Evolutionary conservation across 2,113 vertebrate species (phyloP).

Genomic region (Phyllostomus discolor): DNA sequence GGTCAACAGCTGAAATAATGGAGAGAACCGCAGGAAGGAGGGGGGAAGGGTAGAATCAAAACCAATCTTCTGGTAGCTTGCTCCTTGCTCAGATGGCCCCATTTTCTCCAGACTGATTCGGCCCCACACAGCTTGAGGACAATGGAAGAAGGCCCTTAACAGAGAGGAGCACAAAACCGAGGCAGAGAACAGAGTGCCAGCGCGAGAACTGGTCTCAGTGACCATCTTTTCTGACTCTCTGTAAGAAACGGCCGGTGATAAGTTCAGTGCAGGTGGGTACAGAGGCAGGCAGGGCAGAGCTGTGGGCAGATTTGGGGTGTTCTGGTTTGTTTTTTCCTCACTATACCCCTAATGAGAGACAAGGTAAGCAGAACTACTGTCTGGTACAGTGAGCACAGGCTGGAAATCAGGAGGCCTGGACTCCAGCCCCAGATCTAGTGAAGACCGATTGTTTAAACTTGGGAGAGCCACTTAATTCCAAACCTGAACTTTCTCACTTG

Average conservation of each 20-base stretch:
- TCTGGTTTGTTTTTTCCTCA: not conserved
- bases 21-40: not conserved
- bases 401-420: not conserved
- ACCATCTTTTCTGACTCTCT: not conserved
- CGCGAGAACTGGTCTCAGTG: not conserved
- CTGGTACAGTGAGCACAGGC: not conserved
- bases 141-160: not conserved
- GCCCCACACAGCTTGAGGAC: not conserved
- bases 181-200: not conserved
- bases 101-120: not conserved
- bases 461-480: not conserved
- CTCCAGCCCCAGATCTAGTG: not conserved
- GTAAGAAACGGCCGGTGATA: too few species aligned
- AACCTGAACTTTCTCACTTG: not conserved
- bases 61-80: not conserved
- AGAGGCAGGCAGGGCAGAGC: not conserved
- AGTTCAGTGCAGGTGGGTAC: not conserved
- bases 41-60: not conserved
- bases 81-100: not conserved
- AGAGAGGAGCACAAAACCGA: not conserved
- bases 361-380: not conserved
- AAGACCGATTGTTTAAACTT: not conserved
- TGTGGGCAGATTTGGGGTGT: not conserved
- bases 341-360: not conserved
- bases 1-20: slow-evolving; percentile 31